These are phyloP conservation scores for Eptatretus burgeri DNA, from an alignment of 2,113 vertebrate genomes.

Conservation along the genomic window DNA sequence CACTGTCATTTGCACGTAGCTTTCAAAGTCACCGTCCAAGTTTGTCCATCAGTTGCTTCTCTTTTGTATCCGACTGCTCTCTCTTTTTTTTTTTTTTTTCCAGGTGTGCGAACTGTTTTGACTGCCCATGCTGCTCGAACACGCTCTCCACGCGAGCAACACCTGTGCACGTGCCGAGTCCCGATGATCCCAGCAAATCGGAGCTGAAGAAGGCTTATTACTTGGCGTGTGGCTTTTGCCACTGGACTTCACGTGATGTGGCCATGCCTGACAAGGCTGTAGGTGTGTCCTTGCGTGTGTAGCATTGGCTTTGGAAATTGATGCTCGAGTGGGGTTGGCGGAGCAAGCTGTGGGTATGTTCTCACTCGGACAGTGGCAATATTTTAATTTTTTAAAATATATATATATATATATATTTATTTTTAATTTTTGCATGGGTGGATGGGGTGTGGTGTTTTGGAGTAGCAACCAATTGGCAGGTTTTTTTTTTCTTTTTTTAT, in stretches of 20 bases:
- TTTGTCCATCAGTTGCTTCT: too few species aligned
- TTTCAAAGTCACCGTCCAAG: too few species aligned
- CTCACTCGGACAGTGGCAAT: neutral
- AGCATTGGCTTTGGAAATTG: neutral
- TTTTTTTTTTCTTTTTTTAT: too few species aligned
- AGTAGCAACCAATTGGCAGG: too few species aligned
- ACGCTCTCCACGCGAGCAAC: conserved; percentile 84
- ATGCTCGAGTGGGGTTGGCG: neutral
- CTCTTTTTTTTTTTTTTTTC: neutral
- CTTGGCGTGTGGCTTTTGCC: conserved; percentile 84
- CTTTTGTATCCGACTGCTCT: neutral
- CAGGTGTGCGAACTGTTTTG: conserved; percentile 92
- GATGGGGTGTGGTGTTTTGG: too few species aligned
- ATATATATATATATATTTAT: too few species aligned
- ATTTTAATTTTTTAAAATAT: neutral
- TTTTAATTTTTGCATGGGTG: too few species aligned
- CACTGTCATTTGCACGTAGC: too few species aligned
- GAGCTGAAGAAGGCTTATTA: conserved; percentile 97
- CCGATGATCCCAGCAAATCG: conserved; percentile 76
- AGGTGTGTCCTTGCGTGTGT: conserved; percentile 27
- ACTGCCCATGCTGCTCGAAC: conserved; percentile 95
- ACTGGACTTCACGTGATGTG: conserved; percentile 87
- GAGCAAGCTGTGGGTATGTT: neutral
- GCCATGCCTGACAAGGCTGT: conserved; percentile 98
- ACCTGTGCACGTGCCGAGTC: conserved; percentile 62